These are phyloP conservation scores for Odontomachus brunneus DNA, from an alignment of 1,140 invertebrate genomes.

Conservation along the genomic window DNA sequence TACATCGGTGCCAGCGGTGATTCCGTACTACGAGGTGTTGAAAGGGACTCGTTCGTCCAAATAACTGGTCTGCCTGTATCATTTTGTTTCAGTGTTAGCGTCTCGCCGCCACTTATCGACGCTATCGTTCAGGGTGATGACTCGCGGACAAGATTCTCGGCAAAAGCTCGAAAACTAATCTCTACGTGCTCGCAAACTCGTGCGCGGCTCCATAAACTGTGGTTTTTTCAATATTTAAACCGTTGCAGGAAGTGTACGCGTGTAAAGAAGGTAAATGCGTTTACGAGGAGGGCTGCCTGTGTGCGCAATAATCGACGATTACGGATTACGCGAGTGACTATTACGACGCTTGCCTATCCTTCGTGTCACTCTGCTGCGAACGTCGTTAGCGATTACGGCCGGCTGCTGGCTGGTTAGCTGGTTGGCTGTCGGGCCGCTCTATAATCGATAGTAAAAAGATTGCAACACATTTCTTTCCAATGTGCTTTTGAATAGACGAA, in stretches of 20 bases:
- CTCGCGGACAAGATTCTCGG: background rate
- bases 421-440: background rate
- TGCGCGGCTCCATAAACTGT: background rate
- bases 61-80: too few species aligned
- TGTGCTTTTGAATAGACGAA: too few species aligned
- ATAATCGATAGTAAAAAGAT: background rate
- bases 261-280: slow-evolving; percentile 17
- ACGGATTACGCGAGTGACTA: slow-evolving; percentile 28
- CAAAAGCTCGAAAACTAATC: slow-evolving; percentile 4
- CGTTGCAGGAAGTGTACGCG: background rate
- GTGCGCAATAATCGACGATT: slow-evolving; percentile 22
- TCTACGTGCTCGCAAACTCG: background rate
- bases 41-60: too few species aligned
- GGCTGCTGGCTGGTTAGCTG: background rate
- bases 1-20: too few species aligned
- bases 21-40: too few species aligned
- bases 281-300: background rate
- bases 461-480: too few species aligned
- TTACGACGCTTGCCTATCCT: slow-evolving; percentile 16
- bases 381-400: slow-evolving; percentile 6
- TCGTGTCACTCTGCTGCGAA: background rate
- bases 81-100: too few species aligned
- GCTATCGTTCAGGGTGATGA: background rate
- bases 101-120: background rate
- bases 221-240: background rate